Evolutionary conservation across 2,888 invertebrate species (phyloP).

Genomic region (Athetis lepigone): DNA sequence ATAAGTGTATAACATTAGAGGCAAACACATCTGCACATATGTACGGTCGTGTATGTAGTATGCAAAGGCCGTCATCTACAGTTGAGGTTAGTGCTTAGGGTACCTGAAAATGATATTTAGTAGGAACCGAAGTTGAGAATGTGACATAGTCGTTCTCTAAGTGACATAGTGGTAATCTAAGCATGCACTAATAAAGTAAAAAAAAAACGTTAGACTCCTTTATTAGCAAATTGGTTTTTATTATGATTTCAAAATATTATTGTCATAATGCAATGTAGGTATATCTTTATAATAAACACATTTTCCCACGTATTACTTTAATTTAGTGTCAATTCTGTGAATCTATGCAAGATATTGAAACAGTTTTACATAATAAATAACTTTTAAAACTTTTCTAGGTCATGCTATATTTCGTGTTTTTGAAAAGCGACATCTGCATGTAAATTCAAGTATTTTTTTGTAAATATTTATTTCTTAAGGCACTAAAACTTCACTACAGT

Average conservation of each 20-base stretch:
- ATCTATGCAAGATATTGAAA: conserved; percentile 14
- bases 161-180: no score
- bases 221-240: no score
- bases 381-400: not conserved
- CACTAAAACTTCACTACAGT: conserved; percentile 80
- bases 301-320: conserved; percentile 14
- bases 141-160: no score
- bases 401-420: conserved; percentile 2
- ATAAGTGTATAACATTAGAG: no score
- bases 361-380: conserved; percentile 1
- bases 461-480: not conserved
- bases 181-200: no score
- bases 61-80: no score
- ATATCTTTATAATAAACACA: not conserved
- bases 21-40: no score
- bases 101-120: no score
- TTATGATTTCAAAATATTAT: not conserved
- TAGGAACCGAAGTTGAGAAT: no score
- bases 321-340: conserved; percentile 3
- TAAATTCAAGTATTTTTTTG: not conserved
- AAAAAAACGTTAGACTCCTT: no score
- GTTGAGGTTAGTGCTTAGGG: no score
- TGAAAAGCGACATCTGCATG: not conserved
- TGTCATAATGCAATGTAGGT: not conserved
- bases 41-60: no score